Base-by-base conservation (phyloP, 2,888 invertebrate species). In the Polyommatus icarus region DNA sequence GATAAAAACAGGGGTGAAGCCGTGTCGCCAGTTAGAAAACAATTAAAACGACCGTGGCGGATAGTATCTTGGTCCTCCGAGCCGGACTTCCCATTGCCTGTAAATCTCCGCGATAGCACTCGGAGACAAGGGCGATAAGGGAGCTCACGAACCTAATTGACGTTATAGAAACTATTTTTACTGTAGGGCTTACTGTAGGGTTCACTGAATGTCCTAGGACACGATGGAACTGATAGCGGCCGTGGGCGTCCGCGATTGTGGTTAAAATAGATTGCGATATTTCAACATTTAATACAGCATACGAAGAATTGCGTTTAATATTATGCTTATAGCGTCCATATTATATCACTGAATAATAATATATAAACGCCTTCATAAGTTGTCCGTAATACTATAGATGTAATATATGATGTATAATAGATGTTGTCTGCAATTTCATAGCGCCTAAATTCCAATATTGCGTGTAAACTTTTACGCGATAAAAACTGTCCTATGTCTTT, bases 71-170 rank as follows among this genome's bases (percentile, higher is more conserved):
- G 81, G 84, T 84, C 83, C 83, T 83, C 82, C 82, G 83, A 83
- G 83, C 84, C 80, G 85, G 84, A 86, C 84, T 85, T 85, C 86
- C 87, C 85, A 81, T 84, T 85, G 83, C 87, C 86, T 88, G 91
- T 92, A 91, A 92, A 92, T 92, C 91, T 90, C 86, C 78, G 81
- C 84, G 91, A 92, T 91, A 91, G 85, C 79, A 82, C 84, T 82
- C 79, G 83, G 79, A 84, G 88, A 86, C 89, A 88, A 54, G 50
- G 81, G 79, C 84, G 92, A 92, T 92, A 92, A 89, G 86, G 82
- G 83, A 79, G 81, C 85, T 87, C 90, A 89, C 90, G 90, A 89
- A 87, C 87, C 83, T 92, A 92, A 92, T 92, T 91, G 92, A 91
- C 91, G 88, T 89, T 89, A 89, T 91, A 90, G 87, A 87, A 85